Evolutionary conservation across 35 echinoderm and acorn worm species (phyloP).

Genomic region (Hemicentrotus pulcherrimus): DNA sequence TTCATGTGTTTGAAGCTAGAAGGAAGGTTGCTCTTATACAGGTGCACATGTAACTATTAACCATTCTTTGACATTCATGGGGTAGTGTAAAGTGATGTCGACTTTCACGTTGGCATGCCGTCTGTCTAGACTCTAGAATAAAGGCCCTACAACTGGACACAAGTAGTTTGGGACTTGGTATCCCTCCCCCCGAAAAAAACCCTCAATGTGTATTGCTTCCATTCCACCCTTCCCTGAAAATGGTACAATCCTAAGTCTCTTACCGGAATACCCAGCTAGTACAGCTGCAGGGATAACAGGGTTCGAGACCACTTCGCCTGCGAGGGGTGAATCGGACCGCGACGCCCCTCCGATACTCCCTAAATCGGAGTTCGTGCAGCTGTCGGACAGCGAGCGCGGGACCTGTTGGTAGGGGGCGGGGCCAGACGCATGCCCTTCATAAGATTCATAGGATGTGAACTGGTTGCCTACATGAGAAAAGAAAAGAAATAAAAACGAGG

Average conservation of each 20-base stretch:
- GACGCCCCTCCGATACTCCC: conserved; percentile 51
- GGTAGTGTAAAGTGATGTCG: no score
- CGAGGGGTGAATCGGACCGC: conserved; percentile 64
- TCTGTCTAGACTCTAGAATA: no score
- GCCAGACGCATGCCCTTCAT: conserved; percentile 51
- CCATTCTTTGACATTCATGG: no score
- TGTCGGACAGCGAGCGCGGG: conserved; percentile 72
- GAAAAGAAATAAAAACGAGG: conserved; percentile 40
- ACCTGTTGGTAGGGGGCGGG: conserved; percentile 76
- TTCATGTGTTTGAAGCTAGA: no score
- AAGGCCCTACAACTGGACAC: no score
- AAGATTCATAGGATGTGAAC: conserved; percentile 69
- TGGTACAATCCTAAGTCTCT: neutral
- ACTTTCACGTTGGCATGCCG: no score
- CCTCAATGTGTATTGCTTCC: no score
- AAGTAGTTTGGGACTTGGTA: no score
- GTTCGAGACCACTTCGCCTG: conserved; percentile 64
- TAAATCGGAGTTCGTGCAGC: conserved; percentile 65
- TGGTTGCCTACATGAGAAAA: conserved; percentile 68
- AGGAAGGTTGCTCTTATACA: no score
- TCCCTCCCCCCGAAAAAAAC: neutral
- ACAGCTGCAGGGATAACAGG: conserved; percentile 97
- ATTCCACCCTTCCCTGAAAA: neutral
- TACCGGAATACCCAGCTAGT: conserved; percentile 96
- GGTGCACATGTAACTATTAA: no score